A percentile compares a stretch with the other conserved stretches of the same genome.
These are phyloP conservation scores for Limosa lapponica DNA, from an alignment of 2,797 vertebrate genomes.

Conservation along the genomic window DNA sequence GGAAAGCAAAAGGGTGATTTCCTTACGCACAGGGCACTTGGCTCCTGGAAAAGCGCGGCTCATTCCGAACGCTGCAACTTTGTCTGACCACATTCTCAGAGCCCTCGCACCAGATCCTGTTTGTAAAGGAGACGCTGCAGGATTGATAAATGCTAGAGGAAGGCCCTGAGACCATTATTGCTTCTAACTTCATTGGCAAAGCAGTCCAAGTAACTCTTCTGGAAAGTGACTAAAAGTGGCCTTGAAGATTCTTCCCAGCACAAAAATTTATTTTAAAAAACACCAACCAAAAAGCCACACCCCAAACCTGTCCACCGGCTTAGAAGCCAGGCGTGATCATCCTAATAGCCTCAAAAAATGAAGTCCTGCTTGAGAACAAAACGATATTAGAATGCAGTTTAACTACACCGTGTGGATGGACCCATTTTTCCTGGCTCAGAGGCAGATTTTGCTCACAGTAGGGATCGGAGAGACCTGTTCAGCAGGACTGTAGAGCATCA, in stretches of 20 bases:
- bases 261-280: background rate
- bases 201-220: background rate
- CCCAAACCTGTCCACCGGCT: background rate
- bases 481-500: background rate
- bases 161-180: background rate
- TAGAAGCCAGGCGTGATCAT: background rate
- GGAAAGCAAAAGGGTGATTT: background rate
- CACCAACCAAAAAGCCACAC: background rate
- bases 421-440: background rate
- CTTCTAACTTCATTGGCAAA: background rate
- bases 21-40: background rate
- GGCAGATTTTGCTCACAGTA: background rate
- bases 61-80: background rate
- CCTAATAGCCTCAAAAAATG: background rate
- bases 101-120: background rate
- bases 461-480: background rate
- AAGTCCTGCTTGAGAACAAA: background rate
- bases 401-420: background rate
- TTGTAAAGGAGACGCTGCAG: background rate
- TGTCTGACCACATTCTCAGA: accelerated
- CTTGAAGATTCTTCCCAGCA: background rate
- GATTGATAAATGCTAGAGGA: background rate
- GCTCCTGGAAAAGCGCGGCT: background rate
- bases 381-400: background rate
- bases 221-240: background rate